phyloP scores from a whole-genome alignment of 2,113 vertebrate species.

The Phalacrocorax carbo region DNA sequence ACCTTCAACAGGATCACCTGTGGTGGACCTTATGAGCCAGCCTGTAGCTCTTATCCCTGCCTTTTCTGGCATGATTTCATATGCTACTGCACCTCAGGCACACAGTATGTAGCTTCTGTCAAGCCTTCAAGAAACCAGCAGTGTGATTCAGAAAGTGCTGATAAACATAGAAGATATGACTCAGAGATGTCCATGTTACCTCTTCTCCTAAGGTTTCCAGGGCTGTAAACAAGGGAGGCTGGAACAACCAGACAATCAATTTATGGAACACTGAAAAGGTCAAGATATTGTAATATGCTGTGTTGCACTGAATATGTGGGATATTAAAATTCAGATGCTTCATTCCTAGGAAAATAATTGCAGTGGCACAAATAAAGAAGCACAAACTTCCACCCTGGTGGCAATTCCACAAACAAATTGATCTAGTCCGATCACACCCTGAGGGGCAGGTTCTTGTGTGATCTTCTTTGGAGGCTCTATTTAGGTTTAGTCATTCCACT shows the following conservation, averaged over 20 bases:
- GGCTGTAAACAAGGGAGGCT: slow-evolving; percentile 7
- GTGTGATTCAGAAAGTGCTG: slow-evolving; percentile 12
- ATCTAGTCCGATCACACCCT: background rate
- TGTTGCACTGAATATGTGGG: background rate
- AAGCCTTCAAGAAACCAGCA: slow-evolving; percentile 15
- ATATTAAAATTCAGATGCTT: background rate
- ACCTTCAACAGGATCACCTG: slow-evolving; percentile 34
- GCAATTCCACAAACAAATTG: background rate
- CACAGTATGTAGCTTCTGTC: background rate
- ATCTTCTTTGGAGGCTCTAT: background rate
- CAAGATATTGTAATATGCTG: slow-evolving; percentile 26
- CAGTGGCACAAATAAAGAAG: background rate
- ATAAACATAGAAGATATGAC: background rate
- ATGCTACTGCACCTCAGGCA: slow-evolving; percentile 5
- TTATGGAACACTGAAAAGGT: slow-evolving; percentile 65
- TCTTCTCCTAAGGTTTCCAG: slow-evolving; percentile 28
- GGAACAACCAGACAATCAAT: slow-evolving; percentile 44
- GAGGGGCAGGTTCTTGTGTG: background rate
- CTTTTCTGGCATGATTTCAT: slow-evolving; percentile 20
- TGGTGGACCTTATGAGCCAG: background rate
- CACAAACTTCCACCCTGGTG: background rate
- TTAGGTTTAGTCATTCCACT: background rate
- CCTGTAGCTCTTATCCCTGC: slow-evolving; percentile 15
- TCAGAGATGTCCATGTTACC: background rate
- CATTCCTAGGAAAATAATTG: slow-evolving; percentile 19